These are phyloP conservation scores for Astreopora myriophthalma DNA, from an alignment of 64 coral and sea anemone species.

Conservation along the genomic window DNA sequence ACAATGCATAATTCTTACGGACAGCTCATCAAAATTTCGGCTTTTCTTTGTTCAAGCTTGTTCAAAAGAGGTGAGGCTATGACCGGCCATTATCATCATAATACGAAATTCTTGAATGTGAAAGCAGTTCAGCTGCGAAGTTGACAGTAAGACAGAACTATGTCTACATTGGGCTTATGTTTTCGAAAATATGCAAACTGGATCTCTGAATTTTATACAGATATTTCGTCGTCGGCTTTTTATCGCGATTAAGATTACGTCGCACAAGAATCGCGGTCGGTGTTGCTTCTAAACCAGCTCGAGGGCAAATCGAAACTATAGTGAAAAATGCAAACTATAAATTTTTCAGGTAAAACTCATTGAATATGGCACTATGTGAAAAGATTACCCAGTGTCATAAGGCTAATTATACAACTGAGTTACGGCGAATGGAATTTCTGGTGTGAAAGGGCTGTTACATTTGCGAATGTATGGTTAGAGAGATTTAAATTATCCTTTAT, in stretches of 20 bases:
- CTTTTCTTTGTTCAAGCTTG: background rate
- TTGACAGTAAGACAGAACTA: background rate
- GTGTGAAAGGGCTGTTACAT: too few relatives aligned
- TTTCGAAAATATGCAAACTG: slow-evolving; percentile 31
- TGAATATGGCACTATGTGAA: too few relatives aligned
- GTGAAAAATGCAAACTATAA: too few relatives aligned
- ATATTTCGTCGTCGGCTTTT: background rate
- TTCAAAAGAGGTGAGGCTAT: background rate
- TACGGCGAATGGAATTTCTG: too few relatives aligned
- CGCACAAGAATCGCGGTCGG: background rate
- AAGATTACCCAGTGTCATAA: too few relatives aligned
- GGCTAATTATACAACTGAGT: too few relatives aligned
- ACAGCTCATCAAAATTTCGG: background rate
- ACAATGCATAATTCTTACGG: background rate
- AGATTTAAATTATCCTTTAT: too few relatives aligned
- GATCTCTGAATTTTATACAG: background rate
- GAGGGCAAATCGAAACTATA: too few relatives aligned
- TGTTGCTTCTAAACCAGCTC: background rate
- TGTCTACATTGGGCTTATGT: slow-evolving; percentile 34
- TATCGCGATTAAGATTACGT: background rate
- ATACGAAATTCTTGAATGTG: background rate
- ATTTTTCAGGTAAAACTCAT: too few relatives aligned
- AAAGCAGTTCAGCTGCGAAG: background rate
- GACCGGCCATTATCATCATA: slow-evolving; percentile 1
- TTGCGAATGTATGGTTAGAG: too few relatives aligned